Percentiles rank a stretch among this genome's conserved stretches.
These are phyloP conservation scores for Cyanistes caeruleus DNA, from an alignment of 2,113 vertebrate genomes.

Conservation along the genomic window DNA sequence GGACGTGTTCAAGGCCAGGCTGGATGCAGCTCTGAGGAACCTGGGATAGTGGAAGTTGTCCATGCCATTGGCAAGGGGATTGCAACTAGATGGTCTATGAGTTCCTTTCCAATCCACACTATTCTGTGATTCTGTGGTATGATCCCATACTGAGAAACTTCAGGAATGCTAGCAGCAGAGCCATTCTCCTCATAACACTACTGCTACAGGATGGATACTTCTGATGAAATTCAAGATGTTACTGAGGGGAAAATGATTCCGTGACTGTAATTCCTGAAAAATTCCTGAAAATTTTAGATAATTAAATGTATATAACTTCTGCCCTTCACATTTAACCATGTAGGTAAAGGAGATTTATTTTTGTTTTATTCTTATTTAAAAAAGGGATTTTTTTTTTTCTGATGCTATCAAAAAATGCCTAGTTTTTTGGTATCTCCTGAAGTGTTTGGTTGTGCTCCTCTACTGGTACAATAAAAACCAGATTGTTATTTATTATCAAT, in stretches of 20 bases:
- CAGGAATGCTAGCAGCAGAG: rapidly evolving
- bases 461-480: neutral
- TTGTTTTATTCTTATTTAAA: neutral
- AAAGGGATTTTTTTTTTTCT: neutral
- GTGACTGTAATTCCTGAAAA: neutral
- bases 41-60: rapidly evolving
- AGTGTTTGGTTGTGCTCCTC: neutral
- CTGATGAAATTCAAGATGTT: neutral
- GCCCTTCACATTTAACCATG: neutral
- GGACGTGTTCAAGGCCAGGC: neutral
- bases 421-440: neutral
- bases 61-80: neutral
- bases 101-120: neutral
- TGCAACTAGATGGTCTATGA: neutral
- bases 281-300: neutral
- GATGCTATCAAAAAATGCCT: neutral
- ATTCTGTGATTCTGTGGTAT: neutral
- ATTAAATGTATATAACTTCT: neutral
- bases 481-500: neutral
- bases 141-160: neutral
- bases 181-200: rapidly evolving
- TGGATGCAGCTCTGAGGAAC: neutral
- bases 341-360: neutral
- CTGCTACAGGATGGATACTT: neutral
- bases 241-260: neutral